phyloP scores from a whole-genome alignment of 2,797 vertebrate species.

The Melanotaenia pygmaea region DNA sequence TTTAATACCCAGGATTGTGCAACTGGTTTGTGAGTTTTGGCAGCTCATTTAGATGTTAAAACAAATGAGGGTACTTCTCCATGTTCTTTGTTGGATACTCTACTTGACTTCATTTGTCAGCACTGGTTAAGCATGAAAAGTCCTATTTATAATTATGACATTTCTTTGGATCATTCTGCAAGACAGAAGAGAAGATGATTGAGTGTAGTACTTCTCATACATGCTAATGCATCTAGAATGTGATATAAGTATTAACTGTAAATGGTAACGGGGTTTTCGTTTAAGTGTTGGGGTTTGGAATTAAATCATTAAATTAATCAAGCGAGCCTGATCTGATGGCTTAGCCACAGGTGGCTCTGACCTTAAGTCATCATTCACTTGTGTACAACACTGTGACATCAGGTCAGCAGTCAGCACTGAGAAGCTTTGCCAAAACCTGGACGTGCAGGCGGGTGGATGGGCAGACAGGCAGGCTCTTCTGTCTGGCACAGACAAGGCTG shows the following conservation, averaged over 20 bases:
- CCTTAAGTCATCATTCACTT: slow-evolving; percentile 46
- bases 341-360: slow-evolving; percentile 41
- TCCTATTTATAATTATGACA: not conserved
- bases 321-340: slow-evolving; percentile 30
- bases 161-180: not conserved
- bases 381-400: slow-evolving; percentile 42
- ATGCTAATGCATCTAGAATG: not conserved
- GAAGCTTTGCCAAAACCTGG: slow-evolving; percentile 57
- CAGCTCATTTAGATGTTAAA: slow-evolving; percentile 36
- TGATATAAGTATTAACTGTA: slow-evolving; percentile 1
- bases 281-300: not conserved
- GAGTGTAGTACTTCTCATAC: slow-evolving; percentile 6
- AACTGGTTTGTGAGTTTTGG: slow-evolving; percentile 52
- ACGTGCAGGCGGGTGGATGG: slow-evolving; percentile 24
- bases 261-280: not conserved
- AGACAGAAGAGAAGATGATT: not conserved
- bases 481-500: slow-evolving; percentile 53
- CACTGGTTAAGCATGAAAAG: not conserved
- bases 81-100: slow-evolving; percentile 30
- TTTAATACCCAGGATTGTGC: slow-evolving; percentile 51
- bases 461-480: slow-evolving; percentile 58
- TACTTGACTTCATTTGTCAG: slow-evolving; percentile 3
- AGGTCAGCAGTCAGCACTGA: slow-evolving; percentile 47
- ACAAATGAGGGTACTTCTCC: slow-evolving; percentile 30
- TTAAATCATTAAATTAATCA: not conserved